Percentiles rank a stretch among this genome's conserved stretches.
phyloP scores from a whole-genome alignment of 2,888 invertebrate species.

The Hydriomena furcata region DNA sequence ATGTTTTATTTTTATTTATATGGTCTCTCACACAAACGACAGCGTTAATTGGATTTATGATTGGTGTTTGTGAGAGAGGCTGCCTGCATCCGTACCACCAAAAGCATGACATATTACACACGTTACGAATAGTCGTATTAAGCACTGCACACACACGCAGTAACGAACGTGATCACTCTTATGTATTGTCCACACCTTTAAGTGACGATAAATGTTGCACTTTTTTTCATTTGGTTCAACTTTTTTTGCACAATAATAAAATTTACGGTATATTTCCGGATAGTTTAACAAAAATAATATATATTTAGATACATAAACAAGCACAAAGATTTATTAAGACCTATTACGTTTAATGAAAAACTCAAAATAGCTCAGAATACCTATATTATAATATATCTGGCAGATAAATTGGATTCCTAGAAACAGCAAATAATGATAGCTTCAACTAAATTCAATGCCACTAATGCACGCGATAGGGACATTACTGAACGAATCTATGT shows the following conservation, averaged over 20 bases:
- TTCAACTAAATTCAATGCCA: conserved; percentile 7
- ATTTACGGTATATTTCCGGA: background rate
- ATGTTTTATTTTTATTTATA: conserved; percentile 54
- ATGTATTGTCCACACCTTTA: conserved; percentile 29
- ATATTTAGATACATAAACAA: background rate
- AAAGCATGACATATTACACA: conserved; percentile 72
- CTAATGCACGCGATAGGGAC: conserved; percentile 17
- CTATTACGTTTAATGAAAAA: background rate
- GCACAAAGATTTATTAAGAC: background rate
- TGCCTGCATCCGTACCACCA: conserved; percentile 80
- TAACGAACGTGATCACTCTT: conserved; percentile 28
- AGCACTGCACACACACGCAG: conserved; percentile 53
- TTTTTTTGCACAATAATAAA: conserved; percentile 19
- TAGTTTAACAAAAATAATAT: background rate
- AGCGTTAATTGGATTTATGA: conserved; percentile 26
- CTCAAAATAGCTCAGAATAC: no score
- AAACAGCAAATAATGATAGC: conserved; percentile 14
- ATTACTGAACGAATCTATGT: conserved; percentile 16
- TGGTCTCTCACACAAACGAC: conserved; percentile 58
- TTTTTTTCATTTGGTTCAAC: conserved; percentile 29
- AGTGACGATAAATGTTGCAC: conserved; percentile 36
- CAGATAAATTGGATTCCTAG: conserved; percentile 7
- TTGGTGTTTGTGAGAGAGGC: conserved; percentile 62
- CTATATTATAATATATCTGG: background rate
- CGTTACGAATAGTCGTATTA: conserved; percentile 51